Conservation (phyloP, 1,140 invertebrate genomes). For the Helicoverpa zea region DNA sequence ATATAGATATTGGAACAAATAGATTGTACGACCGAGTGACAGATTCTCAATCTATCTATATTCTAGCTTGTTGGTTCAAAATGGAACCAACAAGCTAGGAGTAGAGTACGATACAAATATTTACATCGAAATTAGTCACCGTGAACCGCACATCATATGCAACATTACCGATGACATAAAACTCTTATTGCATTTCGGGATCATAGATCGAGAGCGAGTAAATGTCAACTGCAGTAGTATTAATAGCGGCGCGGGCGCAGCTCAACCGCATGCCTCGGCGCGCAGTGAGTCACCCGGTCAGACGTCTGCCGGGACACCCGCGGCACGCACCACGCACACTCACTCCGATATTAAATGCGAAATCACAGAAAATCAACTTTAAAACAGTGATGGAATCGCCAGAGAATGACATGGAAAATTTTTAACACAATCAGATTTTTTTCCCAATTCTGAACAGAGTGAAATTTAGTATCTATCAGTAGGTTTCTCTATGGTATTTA, state of each 20-base stretch:
- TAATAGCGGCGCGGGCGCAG: conserved; percentile 71
- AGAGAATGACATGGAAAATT: no score
- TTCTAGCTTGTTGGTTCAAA: no score
- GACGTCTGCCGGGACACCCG: conserved; percentile 77
- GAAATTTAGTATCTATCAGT: no score
- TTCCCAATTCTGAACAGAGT: no score
- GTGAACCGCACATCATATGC: conserved; percentile 4
- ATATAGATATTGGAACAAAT: no score
- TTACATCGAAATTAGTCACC: not conserved
- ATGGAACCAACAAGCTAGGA: no score
- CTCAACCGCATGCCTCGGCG: conserved; percentile 73
- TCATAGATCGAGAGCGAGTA: conserved; percentile 80
- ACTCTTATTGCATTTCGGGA: conserved; percentile 67
- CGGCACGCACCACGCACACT: conserved; percentile 53
- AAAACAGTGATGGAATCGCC: no score
- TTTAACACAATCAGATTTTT: no score
- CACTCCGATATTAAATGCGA: conserved; percentile 44
- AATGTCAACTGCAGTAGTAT: conserved; percentile 83
- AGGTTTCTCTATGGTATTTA: no score
- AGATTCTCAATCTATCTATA: no score
- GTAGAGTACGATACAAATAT: not conserved
- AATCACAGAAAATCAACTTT: conserved; percentile 13
- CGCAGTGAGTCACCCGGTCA: conserved; percentile 75
- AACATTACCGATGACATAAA: conserved; percentile 39
- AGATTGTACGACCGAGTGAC: no score